Conservation (phyloP, 1,140 invertebrate genomes). For the Lordiphosa collinella region DNA sequence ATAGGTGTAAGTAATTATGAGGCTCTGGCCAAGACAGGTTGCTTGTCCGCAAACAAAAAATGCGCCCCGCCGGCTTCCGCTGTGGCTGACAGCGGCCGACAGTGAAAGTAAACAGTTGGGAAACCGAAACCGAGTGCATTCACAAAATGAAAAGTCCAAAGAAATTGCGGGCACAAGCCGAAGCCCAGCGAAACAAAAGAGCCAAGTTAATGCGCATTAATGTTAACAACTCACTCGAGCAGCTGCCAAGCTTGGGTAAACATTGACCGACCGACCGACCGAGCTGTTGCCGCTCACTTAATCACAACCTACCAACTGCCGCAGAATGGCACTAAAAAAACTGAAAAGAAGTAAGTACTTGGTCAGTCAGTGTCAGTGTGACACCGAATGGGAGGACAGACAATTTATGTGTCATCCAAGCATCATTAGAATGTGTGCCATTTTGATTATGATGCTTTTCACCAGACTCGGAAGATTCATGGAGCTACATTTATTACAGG, state of each 20-base stretch:
- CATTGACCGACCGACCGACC: conserved; percentile 47
- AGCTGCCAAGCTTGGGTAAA: conserved; percentile 38
- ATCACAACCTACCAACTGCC: conserved; percentile 27
- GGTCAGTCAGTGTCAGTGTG: no score
- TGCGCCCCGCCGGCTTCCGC: conserved; percentile 57
- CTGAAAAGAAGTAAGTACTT: no score
- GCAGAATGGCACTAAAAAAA: no score
- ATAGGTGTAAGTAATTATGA: conserved; percentile 73
- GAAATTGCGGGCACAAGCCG: conserved; percentile 26
- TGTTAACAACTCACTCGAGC: conserved; percentile 60
- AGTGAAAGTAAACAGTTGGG: conserved; percentile 56
- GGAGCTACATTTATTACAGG: no score
- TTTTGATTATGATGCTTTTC: neutral
- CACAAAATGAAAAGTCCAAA: conserved; percentile 51
- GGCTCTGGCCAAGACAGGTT: conserved; percentile 43
- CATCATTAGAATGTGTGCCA: neutral
- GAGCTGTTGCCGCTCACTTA: conserved; percentile 20
- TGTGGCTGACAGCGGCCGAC: conserved; percentile 24
- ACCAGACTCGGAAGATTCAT: no score
- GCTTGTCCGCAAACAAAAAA: conserved; percentile 36
- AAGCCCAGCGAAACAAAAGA: conserved; percentile 21
- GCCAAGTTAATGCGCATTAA: conserved; percentile 54
- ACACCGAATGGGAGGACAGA: neutral
- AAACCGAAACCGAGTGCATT: conserved; percentile 18
- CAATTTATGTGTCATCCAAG: neutral